Conservation (phyloP, 2,888 invertebrate species). For the Stictocephala bisonia region DNA sequence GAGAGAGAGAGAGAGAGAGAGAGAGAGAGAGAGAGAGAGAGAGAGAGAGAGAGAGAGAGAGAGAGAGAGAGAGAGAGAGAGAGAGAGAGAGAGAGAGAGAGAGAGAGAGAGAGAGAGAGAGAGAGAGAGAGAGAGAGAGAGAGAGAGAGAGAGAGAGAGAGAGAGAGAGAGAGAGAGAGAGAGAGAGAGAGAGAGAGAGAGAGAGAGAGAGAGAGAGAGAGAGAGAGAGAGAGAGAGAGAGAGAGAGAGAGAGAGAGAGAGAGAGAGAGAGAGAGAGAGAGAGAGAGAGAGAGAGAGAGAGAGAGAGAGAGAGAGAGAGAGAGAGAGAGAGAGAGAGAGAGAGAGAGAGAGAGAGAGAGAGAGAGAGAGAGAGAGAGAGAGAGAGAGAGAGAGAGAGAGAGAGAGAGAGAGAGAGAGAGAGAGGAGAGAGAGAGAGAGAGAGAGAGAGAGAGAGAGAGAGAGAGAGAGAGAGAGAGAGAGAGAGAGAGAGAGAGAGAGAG, state of each 20-base stretch:
- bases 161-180: constrained; percentile 13
- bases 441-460: constrained; percentile 9
- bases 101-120: constrained; percentile 32
- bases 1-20: not conserved
- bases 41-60: constrained; percentile 27
- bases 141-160: constrained; percentile 22
- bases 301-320: not conserved
- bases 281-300: constrained; percentile 4
- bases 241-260: not conserved
- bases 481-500: constrained; percentile 1
- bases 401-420: not conserved
- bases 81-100: constrained; percentile 27
- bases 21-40: not conserved
- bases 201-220: not conserved
- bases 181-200: constrained; percentile 5
- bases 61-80: constrained; percentile 3
- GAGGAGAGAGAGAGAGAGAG: not conserved
- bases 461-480: constrained; percentile 9
- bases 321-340: not conserved
- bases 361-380: not conserved
- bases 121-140: constrained; percentile 28
- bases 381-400: constrained; percentile 13
- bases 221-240: constrained; percentile 19
- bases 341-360: constrained; percentile 8
- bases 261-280: not conserved